Base-by-base conservation (phyloP, 2,888 invertebrate genomes). In the Drosophila siamana region DNA sequence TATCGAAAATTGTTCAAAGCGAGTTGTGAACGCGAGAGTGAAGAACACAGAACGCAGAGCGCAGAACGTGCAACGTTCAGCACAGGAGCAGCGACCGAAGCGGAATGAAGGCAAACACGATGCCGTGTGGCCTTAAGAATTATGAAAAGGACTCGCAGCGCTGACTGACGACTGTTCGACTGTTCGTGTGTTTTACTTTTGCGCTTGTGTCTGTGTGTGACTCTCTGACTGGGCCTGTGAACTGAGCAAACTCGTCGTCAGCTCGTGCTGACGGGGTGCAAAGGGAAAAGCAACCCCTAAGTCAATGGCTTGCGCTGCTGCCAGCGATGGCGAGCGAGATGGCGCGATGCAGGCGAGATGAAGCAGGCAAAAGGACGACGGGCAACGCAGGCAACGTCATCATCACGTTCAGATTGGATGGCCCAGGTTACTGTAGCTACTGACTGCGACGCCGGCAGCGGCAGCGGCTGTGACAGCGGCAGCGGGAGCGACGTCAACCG, bases 41-140 rank as follows among this genome's bases (percentile, higher is more conserved):
- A n/a, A 19, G 22, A 55, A 26, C 47, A n/a, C n/a, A n/a, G n/a
- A n/a, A n/a, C n/a, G 30, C 36, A 13, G 60, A 40, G 26, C 52
- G 15, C 28, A 24, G 30, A 16, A 43, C 61, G 46, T 68, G 68
- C 75, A 72, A 65, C 56, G 78, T 61, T 86, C 82, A 76, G 79
- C 82, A 85, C 90, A 80, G 90, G 85, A 84, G 78, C 79, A 90
- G 84, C 85, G 89, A 84, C 89, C 90, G 89, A 83, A 89, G 88
- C 86, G 90, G 87, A 90, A 91, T 90, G 90, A 88, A 81, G 80
- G 75, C 70, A 89, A 89, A 86, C 74, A 80, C 61, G 62, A 48
- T 64, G 46, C 46, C 57, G 70, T 81, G 73, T 79, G 82, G 82
- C 87, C 90, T 89, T 88, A 91, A 88, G 88, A 90, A 90, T 89